phyloP scores from a whole-genome alignment of 2,113 vertebrate species.

The Caracal caracal region DNA sequence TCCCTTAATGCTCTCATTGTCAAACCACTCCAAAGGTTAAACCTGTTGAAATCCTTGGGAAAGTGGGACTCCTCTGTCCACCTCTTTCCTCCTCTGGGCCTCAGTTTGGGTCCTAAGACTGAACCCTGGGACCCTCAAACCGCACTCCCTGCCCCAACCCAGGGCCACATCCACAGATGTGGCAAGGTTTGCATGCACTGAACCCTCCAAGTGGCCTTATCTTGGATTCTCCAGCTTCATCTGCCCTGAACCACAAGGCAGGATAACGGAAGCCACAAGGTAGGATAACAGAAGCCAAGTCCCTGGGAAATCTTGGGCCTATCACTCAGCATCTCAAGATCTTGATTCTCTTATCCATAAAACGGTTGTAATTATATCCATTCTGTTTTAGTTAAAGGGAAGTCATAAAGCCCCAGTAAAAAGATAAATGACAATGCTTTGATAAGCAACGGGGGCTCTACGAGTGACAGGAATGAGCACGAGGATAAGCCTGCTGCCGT shows the following conservation, averaged over 20 bases:
- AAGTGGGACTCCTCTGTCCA: neutral
- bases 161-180: neutral
- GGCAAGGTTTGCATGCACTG: neutral
- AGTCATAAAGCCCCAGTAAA: neutral
- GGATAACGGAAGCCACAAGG: neutral
- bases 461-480: neutral
- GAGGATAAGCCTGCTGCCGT: neutral
- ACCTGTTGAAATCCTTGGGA: neutral
- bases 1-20: neutral
- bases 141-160: neutral
- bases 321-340: neutral
- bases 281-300: neutral
- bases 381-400: neutral
- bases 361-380: neutral
- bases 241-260: neutral
- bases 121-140: neutral
- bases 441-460: neutral
- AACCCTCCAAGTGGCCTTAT: neutral
- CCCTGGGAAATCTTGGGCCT: neutral
- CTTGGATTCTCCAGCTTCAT: neutral
- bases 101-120: neutral
- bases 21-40: conserved; percentile 36
- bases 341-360: neutral
- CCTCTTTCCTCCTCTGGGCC: neutral
- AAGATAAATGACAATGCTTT: neutral